Evolutionary conservation across 2,888 invertebrate genomes (phyloP).

Genomic region (Folsomia candida): DNA sequence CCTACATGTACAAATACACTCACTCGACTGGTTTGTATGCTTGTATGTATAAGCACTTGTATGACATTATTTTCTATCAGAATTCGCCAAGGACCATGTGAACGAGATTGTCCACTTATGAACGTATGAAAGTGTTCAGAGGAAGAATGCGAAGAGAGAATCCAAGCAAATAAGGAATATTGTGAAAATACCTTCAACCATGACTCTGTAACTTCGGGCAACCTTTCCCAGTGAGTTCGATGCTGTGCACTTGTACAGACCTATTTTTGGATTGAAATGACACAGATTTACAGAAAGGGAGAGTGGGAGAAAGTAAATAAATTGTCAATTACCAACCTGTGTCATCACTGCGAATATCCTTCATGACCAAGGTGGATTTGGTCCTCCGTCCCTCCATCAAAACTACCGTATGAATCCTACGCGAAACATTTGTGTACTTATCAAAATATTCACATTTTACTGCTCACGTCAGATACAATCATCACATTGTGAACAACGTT

Average conservation of each 20-base stretch:
- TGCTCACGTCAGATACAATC: constrained; percentile 12
- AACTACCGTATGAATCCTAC: constrained; percentile 42
- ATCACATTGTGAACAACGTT: background rate
- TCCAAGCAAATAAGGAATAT: constrained; percentile 1
- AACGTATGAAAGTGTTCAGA: no score
- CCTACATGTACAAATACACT: background rate
- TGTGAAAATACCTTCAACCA: constrained; percentile 49
- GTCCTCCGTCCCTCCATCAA: constrained; percentile 45
- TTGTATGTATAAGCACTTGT: no score
- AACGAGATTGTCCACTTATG: no score
- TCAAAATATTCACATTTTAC: constrained; percentile 17
- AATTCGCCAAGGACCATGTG: no score
- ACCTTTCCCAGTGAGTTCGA: constrained; percentile 47
- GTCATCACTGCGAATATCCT: constrained; percentile 44
- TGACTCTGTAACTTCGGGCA: constrained; percentile 40
- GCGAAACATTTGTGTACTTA: no score
- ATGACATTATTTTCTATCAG: no score
- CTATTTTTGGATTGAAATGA: no score
- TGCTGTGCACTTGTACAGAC: constrained; percentile 42
- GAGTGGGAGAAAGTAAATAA: no score
- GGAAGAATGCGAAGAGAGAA: constrained; percentile 1
- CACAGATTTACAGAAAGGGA: no score
- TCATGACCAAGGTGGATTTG: constrained; percentile 45
- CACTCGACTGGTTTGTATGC: background rate
- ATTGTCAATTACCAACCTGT: constrained; percentile 1